Conservation (phyloP, 2,888 invertebrate species). For the Xestia ashworthii region DNA sequence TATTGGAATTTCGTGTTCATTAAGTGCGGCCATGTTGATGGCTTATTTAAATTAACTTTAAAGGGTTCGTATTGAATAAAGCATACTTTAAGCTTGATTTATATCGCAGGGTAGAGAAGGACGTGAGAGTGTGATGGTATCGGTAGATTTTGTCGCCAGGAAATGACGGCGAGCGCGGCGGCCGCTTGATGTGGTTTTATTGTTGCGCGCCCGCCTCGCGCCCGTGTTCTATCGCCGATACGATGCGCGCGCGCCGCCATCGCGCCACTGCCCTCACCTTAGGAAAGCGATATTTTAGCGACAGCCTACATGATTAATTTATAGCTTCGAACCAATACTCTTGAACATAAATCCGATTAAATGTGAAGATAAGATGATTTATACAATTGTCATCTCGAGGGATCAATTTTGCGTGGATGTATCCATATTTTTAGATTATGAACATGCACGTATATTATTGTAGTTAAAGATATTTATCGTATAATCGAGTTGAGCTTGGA, state of each 20-base stretch:
- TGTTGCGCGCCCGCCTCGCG: slow-evolving; percentile 78
- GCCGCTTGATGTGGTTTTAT: slow-evolving; percentile 78
- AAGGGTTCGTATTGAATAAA: slow-evolving; percentile 76
- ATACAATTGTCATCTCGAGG: slow-evolving; percentile 77
- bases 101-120: slow-evolving; percentile 79
- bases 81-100: slow-evolving; percentile 82
- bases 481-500: slow-evolving; percentile 43
- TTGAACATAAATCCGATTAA: slow-evolving; percentile 85
- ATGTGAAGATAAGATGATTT: slow-evolving; percentile 88
- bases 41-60: slow-evolving; percentile 86
- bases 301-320: slow-evolving; percentile 90
- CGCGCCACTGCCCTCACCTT: slow-evolving; percentile 77
- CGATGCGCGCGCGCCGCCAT: slow-evolving; percentile 82
- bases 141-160: slow-evolving; percentile 88
- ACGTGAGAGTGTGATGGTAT: slow-evolving; percentile 86
- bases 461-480: slow-evolving; percentile 45
- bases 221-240: slow-evolving; percentile 81
- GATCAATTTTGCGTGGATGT: slow-evolving; percentile 70
- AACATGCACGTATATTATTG: slow-evolving; percentile 43
- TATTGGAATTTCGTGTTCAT: slow-evolving; percentile 88
- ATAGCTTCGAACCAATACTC: slow-evolving; percentile 86
- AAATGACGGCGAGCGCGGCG: slow-evolving; percentile 81
- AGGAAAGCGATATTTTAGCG: slow-evolving; percentile 89
- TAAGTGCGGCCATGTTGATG: slow-evolving; percentile 81
- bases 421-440: slow-evolving; percentile 54